Base-by-base conservation (phyloP, 2,888 invertebrate genomes). In the Hermaeophaga mercurialis region DNA sequence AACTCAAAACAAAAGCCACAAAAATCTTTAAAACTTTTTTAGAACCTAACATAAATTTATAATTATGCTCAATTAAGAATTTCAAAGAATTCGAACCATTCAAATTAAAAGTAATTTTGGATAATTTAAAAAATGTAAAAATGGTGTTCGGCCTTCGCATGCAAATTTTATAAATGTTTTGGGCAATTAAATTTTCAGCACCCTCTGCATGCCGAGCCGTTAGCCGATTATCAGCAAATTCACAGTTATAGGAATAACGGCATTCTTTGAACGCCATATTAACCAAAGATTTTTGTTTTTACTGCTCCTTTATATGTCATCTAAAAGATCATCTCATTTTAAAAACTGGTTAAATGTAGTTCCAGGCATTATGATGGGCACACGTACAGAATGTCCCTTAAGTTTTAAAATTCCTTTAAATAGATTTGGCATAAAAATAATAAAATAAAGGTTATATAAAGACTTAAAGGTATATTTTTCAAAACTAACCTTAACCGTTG, bases 261-360 rank as follows among this genome's bases (percentile, higher is more conserved):
- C 36, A 36, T 36, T 36, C 36, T 36, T 36, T 12, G 12, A 12
- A 31, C 31, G 6, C 8, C 11, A 31, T 11, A 31, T 28, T 8
- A 3, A 2, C 6, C 9, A 28, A 28, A 28, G 28, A 28, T 31
- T 31, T 31, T 31, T n/a, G n/a, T n/a, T n/a, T n/a, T n/a, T n/a
- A n/a, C n/a, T n/a, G n/a, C n/a, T 31, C 31, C 11, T 6, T 3
- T 31, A 12, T n/a, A 31, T 52, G 52, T 52, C 52, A 52, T 52
- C 52, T 43, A 33, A 17, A 44, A 41, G 50, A 41, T 50, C 50
- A 50, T 50, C 50, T 50, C 11, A 22, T 44, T 33, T 31, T 8
- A 22, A 28, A 41, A 34, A 52, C 52, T 34, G 52, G 52, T 52
- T 52, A 24, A 12, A 12, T 31, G 31, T 31, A 31, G 12, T n/a